Evolutionary conservation across 2,113 vertebrate species (phyloP).

Genomic region (Excalfactoria chinensis): DNA sequence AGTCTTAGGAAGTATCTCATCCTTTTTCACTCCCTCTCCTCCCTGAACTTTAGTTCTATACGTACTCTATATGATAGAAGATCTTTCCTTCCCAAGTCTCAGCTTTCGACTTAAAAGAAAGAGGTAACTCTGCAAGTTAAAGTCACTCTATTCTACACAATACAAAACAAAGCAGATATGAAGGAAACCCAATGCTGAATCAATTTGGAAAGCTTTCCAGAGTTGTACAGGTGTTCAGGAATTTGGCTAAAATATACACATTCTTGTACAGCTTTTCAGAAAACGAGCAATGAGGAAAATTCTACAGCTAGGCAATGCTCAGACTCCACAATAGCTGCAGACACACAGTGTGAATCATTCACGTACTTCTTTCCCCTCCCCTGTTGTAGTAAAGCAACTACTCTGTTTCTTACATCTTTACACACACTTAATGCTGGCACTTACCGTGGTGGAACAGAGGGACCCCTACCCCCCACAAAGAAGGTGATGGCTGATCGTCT

Average conservation of each 20-base stretch:
- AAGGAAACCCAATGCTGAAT: background rate
- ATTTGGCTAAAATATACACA: background rate
- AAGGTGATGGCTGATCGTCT: background rate
- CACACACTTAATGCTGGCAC: conserved; percentile 20
- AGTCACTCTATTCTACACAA: background rate
- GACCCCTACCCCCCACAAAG: background rate
- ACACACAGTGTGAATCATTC: background rate
- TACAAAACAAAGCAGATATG: background rate
- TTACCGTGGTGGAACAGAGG: conserved; percentile 60
- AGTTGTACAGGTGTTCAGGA: background rate
- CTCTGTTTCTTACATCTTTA: background rate
- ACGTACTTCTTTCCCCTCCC: background rate
- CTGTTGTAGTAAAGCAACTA: background rate
- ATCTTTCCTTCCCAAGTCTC: conserved; percentile 15
- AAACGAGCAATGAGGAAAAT: background rate
- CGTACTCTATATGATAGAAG: background rate
- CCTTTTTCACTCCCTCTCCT: background rate
- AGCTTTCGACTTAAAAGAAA: background rate
- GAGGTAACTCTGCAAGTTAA: background rate
- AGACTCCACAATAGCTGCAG: background rate
- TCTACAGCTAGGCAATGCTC: background rate
- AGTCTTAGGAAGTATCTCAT: background rate
- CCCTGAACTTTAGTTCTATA: background rate
- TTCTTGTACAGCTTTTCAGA: background rate
- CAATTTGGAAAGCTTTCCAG: background rate